phyloP scores from a whole-genome alignment of 2,888 invertebrate genomes.

The Prosopocoilus inquinatus region DNA sequence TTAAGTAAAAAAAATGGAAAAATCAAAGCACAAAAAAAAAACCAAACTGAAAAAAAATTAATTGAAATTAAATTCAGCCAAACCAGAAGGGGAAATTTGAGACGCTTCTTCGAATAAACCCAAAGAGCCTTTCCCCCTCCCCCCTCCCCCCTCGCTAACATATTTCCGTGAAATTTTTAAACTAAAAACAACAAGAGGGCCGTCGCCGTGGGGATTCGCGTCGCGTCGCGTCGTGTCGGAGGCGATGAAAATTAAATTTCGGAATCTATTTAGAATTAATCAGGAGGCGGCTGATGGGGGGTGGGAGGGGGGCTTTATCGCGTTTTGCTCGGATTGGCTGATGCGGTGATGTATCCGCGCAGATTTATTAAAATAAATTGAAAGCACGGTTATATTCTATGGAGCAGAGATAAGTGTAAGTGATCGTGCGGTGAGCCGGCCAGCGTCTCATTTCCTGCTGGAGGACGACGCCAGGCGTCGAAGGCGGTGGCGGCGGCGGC shows the following conservation, averaged over 20 bases:
- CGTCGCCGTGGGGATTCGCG: too few relatives aligned
- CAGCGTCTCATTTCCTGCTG: constrained; percentile 37
- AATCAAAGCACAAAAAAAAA: too few relatives aligned
- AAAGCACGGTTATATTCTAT: constrained; percentile 42
- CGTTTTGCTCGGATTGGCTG: constrained; percentile 45
- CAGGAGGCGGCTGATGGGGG: constrained; percentile 14
- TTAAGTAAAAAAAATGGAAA: too few relatives aligned
- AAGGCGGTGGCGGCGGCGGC: constrained; percentile 2
- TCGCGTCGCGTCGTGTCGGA: too few relatives aligned
- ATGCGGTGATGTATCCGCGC: constrained; percentile 43
- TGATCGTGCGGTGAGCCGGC: constrained; percentile 39
- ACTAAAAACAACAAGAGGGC: too few relatives aligned
- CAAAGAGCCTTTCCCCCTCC: too few relatives aligned
- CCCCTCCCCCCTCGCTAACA: too few relatives aligned
- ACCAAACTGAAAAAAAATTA: too few relatives aligned
- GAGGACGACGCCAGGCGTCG: constrained; percentile 15
- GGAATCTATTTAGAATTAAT: constrained; percentile 29
- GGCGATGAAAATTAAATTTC: constrained; percentile 22
- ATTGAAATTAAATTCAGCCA: too few relatives aligned
- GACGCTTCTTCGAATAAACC: too few relatives aligned
- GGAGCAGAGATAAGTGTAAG: constrained; percentile 40
- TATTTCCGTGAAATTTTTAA: too few relatives aligned
- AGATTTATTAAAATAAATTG: constrained; percentile 55
- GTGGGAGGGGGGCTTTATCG: constrained; percentile 32
- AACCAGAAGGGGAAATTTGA: too few relatives aligned